These are phyloP conservation scores for Heliornis fulica DNA, from an alignment of 2,113 vertebrate species.

Conservation along the genomic window DNA sequence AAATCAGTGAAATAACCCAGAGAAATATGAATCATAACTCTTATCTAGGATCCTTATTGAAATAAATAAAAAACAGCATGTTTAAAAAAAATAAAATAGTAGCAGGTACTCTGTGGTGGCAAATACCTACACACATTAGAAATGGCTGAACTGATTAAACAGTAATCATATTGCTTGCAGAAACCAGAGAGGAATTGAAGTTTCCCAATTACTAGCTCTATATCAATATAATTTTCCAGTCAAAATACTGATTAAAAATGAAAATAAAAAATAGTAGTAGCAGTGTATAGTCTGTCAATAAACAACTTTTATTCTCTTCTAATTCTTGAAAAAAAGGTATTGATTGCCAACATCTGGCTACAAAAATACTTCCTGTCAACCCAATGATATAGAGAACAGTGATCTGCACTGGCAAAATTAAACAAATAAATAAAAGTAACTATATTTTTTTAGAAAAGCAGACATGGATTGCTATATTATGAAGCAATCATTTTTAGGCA, in stretches of 20 bases:
- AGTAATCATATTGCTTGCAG: background rate
- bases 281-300: background rate
- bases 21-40: background rate
- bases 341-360: background rate
- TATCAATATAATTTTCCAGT: background rate
- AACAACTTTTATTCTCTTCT: background rate
- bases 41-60: background rate
- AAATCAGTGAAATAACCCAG: background rate
- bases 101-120: background rate
- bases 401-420: background rate
- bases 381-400: background rate
- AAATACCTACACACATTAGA: background rate
- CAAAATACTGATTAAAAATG: background rate
- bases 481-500: background rate
- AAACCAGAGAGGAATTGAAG: background rate
- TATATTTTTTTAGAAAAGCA: background rate
- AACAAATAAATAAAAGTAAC: background rate
- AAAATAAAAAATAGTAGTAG: slow-evolving; percentile 3
- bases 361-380: background rate
- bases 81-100: background rate
- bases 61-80: background rate
- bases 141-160: slow-evolving; percentile 4
- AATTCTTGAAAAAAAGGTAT: background rate
- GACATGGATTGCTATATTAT: background rate
- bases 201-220: background rate